Conservation (phyloP, 2,797 vertebrate species). For the Merluccius polli region DNA sequence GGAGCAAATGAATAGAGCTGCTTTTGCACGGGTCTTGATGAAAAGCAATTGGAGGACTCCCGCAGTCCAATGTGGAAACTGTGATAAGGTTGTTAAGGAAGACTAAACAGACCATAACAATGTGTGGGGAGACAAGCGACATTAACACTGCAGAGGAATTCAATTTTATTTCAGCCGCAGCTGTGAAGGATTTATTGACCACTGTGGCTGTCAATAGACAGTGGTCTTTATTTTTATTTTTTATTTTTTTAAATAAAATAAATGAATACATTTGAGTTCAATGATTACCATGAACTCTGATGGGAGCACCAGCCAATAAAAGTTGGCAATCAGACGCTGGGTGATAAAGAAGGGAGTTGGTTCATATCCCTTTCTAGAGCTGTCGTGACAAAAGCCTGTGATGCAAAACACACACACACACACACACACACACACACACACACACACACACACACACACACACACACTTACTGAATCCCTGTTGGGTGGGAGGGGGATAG, state of each 20-base stretch:
- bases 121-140: neutral
- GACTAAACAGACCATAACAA: neutral
- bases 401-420: neutral
- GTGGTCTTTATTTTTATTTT: no score
- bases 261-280: no score
- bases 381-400: neutral
- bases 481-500: no score
- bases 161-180: neutral
- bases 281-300: neutral
- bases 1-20: neutral
- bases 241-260: no score
- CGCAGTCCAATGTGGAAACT: neutral
- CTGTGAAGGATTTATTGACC: neutral
- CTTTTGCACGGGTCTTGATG: neutral
- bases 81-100: neutral
- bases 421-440: slow-evolving; percentile 7
- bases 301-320: neutral
- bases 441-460: slow-evolving; percentile 16
- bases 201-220: no score
- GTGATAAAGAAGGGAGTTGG: neutral
- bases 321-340: neutral
- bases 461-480: neutral
- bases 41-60: neutral
- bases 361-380: slow-evolving; percentile 2
- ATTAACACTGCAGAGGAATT: neutral